Conservation (phyloP, 2,888 invertebrate species). For the Hybos culiciformis region DNA sequence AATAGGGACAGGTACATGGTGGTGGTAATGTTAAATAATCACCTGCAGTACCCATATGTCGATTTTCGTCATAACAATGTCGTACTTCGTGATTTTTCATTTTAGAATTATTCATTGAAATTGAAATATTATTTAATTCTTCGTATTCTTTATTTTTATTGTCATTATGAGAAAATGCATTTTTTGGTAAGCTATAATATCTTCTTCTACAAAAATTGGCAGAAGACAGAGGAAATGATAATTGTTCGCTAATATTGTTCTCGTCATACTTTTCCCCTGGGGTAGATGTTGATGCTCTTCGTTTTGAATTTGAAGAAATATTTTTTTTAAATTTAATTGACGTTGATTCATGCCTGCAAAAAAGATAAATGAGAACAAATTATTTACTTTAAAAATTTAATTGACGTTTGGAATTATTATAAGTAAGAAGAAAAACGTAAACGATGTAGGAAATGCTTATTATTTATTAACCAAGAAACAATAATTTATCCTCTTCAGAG, state of each 20-base stretch:
- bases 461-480: no score
- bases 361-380: no score
- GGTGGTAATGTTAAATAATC: slow-evolving; percentile 44
- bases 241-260: slow-evolving; percentile 12
- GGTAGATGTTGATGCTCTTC: slow-evolving; percentile 26
- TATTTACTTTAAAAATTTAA: no score
- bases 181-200: slow-evolving; percentile 30
- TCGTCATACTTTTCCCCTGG: slow-evolving; percentile 15
- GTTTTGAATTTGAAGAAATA: slow-evolving; percentile 20
- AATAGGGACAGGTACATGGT: slow-evolving; percentile 70
- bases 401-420: no score
- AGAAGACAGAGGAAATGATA: slow-evolving; percentile 16
- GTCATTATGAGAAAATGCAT: slow-evolving; percentile 15
- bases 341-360: no score
- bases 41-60: slow-evolving; percentile 28
- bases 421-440: no score
- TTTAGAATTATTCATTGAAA: neutral
- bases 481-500: no score
- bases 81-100: neutral
- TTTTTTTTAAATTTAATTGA: no score
- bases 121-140: no score
- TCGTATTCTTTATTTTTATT: neutral
- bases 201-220: slow-evolving; percentile 21
- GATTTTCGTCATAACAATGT: slow-evolving; percentile 33
- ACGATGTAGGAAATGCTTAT: no score